Base-by-base conservation (phyloP, 2,888 invertebrate species). In the Trachelus tabidus region DNA sequence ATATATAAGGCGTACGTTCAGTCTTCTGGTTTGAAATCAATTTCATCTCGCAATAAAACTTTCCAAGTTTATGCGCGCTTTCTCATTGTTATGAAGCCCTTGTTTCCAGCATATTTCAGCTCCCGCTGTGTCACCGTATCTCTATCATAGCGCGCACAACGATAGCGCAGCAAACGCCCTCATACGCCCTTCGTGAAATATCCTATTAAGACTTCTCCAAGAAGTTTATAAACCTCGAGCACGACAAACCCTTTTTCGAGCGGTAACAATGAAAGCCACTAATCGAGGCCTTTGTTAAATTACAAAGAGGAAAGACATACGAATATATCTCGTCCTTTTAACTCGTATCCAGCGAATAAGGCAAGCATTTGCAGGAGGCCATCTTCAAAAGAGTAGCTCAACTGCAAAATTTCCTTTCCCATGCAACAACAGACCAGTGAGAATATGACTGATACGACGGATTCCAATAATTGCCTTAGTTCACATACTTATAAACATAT, bases 1-100 rank as follows among this genome's bases (percentile, higher is more conserved):
- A 15, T 56, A 56, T 15, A 56, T 40, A 40, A 56, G 9, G 56
- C 9, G 56, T 23, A 23, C 23, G 23, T 23, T 56, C 56, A 12
- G 23, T 56, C 71, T 71, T 71, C 71, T 12, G 4, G 71, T 12
- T 34, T 31, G 71, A 23, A 71, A 71, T 71, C 71, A 71, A 71
- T 71, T 71, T 71, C 71, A 71, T n/a, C 71, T 71, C 0, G 71
- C 71, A 33, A 71, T 71, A 71, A 71, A 71, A 71, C 71, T 71
- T 71, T 30, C 71, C 71, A 34, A 31, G 71, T 71, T 71, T 71
- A 71, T 31, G 33, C 23, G 31, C 31, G 71, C 71, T n/a, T 31
- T 31, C 71, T 71, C 71, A 71, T 71, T 71, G 71, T 71, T 71
- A 71, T 71, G 71, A 31, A 15, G 33, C 71, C 31, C 71, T 71